Evolutionary conservation across 2,797 vertebrate genomes (phyloP), one percentile per base, ranked within the genome.

Genomic region (Leucoraja ocellata): DNA sequence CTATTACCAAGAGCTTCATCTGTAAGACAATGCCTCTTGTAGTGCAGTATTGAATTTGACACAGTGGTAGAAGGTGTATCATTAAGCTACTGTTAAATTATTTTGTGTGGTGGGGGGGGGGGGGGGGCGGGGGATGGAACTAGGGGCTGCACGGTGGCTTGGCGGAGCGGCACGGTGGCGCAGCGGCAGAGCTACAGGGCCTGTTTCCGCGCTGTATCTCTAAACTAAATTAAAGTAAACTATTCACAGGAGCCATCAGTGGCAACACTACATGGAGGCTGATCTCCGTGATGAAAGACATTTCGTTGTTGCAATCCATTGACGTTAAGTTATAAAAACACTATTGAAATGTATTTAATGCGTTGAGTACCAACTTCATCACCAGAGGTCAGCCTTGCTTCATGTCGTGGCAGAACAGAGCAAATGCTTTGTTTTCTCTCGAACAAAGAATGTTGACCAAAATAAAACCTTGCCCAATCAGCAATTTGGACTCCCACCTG

Each of bases 301-400:
- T 9, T 68, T 36, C 14, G 1, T 4, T 68, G 28, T 63, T 36
- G 63, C 5, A 14, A n/a, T 7, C n/a, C 4, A 7, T 3, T n/a
- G 1, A 8, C 18, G 25, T 65, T 28, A 63, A 65, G 65, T 65
- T 88, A 7, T 88, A 36, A 36, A 88, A 68, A 18, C 21, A 36
- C n/a, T 63, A 79, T 77, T 32, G 1, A 10, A 11, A 77, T 8
- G 11, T 76, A 13, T 65, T 88, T n/a, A 46, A 18, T 36, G 61
- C n/a, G 32, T 13, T 4, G 21, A 88, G 10, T 88, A 63, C 84
- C 63, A 88, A 8, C 36, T 14, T 18, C 14, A 32, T 68, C 83
- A 68, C 61, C 32, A 88, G 84, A 68, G 84, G 84, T 88, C 84
- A 65, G 61, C 65, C 84, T 88, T 88, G 84, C 61, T 88, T 36